These are phyloP conservation scores for Cydia fagiglandana DNA, from an alignment of 1,140 invertebrate genomes.

Conservation along the genomic window DNA sequence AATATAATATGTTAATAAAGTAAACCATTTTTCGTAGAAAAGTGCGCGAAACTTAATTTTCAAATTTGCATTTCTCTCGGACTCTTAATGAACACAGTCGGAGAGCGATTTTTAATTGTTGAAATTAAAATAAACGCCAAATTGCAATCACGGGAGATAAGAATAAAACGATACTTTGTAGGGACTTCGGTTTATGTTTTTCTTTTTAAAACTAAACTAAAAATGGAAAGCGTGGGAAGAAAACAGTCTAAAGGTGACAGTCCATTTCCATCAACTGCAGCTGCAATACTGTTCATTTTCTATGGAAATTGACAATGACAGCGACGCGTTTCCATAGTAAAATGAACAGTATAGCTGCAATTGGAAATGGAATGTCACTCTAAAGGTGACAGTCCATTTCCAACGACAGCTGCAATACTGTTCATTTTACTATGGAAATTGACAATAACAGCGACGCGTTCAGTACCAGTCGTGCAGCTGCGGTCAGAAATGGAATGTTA, in stretches of 20 bases:
- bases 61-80: constrained; percentile 6
- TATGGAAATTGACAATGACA: too few species aligned
- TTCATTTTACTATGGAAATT: too few species aligned
- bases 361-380: too few species aligned
- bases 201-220: neutral
- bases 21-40: neutral
- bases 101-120: constrained; percentile 12
- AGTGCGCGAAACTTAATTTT: constrained; percentile 3
- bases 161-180: neutral
- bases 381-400: too few species aligned
- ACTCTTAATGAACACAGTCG: constrained; percentile 9
- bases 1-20: constrained; percentile 9
- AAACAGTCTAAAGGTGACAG: neutral
- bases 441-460: too few species aligned
- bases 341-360: too few species aligned
- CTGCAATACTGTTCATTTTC: too few species aligned
- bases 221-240: neutral
- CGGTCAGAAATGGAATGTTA: too few species aligned
- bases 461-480: too few species aligned
- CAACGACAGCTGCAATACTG: too few species aligned
- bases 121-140: constrained; percentile 6
- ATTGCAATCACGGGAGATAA: constrained; percentile 3
- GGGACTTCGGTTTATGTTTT: neutral
- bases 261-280: too few species aligned
- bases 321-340: too few species aligned